phyloP scores from a whole-genome alignment of 2,113 vertebrate genomes.

The Forbesichthys papilliferus region DNA sequence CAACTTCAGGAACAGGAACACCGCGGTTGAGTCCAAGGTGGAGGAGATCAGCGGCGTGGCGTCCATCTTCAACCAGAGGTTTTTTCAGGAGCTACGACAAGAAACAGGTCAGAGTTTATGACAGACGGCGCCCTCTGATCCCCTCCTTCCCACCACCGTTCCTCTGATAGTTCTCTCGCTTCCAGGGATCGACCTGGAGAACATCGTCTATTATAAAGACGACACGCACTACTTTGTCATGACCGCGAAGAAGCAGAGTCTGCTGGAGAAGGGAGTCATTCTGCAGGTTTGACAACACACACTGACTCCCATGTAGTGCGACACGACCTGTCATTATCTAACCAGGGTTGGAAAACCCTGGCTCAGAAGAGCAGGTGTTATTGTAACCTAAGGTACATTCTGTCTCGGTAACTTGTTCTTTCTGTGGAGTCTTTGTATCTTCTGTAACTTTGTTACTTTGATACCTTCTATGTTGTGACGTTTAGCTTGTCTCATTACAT shows the following conservation, averaged over 20 bases:
- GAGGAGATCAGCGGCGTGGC: constrained; percentile 97
- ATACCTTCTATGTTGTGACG: too few relatives aligned
- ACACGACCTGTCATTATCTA: not conserved
- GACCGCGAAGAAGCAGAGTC: constrained; percentile 97
- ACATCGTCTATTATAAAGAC: constrained; percentile 98
- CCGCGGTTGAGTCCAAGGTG: constrained; percentile 93
- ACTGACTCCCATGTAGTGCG: not conserved
- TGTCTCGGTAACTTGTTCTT: too few relatives aligned
- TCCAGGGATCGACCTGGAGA: constrained; percentile 93
- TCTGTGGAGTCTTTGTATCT: too few relatives aligned
- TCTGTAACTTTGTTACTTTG: too few relatives aligned
- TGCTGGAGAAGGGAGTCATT: constrained; percentile 94
- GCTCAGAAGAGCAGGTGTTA: too few relatives aligned
- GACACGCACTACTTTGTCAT: constrained; percentile 98
- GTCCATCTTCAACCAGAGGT: constrained; percentile 98
- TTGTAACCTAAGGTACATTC: too few relatives aligned
- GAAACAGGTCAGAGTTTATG: constrained; percentile 82
- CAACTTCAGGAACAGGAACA: constrained; percentile 96
- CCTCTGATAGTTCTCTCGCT: constrained; percentile 2
- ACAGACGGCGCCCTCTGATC: not conserved
- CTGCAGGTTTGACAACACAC: constrained; percentile 71
- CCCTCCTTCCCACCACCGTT: not conserved
- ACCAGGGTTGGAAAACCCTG: not conserved
- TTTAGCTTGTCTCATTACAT: too few relatives aligned
- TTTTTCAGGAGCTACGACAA: constrained; percentile 92